A percentile compares a stretch with the other conserved stretches of the same genome.
phyloP scores from a whole-genome alignment of 2,113 vertebrate genomes.

The Rhinolophus ferrumequinum region DNA sequence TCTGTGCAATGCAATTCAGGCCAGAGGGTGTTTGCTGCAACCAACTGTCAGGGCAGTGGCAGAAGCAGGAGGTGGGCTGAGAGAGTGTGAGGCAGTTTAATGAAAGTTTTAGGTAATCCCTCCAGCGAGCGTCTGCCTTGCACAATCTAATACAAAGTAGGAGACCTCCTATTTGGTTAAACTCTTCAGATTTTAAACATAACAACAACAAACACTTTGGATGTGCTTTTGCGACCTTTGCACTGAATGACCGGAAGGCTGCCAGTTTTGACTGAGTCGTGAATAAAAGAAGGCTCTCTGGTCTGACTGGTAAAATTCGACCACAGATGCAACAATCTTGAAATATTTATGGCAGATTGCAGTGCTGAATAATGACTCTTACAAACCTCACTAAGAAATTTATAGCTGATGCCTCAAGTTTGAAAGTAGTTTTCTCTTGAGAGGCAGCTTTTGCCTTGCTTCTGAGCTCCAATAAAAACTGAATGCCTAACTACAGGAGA shows the following conservation, averaged over 20 bases:
- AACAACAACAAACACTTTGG: background rate
- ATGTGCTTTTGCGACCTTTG: background rate
- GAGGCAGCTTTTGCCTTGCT: background rate
- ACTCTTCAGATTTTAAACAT: background rate
- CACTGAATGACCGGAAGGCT: slow-evolving; percentile 11
- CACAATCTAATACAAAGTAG: background rate
- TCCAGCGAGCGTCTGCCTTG: background rate
- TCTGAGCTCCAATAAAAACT: background rate
- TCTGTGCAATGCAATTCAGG: background rate
- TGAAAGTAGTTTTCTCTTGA: slow-evolving; percentile 55
- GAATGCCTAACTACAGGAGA: background rate
- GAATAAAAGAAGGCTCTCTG: slow-evolving; percentile 26
- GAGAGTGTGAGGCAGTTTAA: background rate
- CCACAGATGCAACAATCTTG: slow-evolving; percentile 37
- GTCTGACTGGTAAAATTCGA: slow-evolving; percentile 2
- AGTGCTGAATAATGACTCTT: slow-evolving; percentile 44
- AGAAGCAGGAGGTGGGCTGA: background rate
- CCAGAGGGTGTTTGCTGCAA: background rate
- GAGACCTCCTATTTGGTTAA: background rate
- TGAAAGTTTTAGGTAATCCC: background rate
- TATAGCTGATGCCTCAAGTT: slow-evolving; percentile 57
- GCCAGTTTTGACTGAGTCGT: background rate
- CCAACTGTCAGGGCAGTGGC: background rate
- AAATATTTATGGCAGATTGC: slow-evolving; percentile 66
- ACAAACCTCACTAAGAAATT: slow-evolving; percentile 49